Evolutionary conservation across 2,113 vertebrate genomes (phyloP), one percentile per base, ranked within the genome.

Genomic region (Ciconia maguari): DNA sequence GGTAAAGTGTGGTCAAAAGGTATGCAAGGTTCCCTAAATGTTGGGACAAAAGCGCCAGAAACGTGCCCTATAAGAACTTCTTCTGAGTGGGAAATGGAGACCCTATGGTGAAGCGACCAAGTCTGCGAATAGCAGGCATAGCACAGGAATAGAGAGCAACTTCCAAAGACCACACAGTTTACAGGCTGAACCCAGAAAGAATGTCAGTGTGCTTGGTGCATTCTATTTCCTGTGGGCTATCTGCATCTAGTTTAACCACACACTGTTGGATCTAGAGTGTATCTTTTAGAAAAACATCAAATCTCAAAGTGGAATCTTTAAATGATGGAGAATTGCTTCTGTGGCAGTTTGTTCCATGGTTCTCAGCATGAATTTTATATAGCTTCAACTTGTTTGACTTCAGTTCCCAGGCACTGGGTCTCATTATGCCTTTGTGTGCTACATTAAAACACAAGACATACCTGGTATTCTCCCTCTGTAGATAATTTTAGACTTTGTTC

Each of bases 281-380:
- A 76, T 65, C 92, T 91, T 89, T 82, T 41, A 87, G 78, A 48
- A 71, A 87, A 76, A 76, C 83, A 96, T 81, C 86, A 93, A 10
- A 81, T 94, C 84, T 95, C 82, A 9, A 54, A 69, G 49, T 48
- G 25, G 85, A 94, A 81, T 90, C 86, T 90, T 44, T 81, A 90
- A 60, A 66, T 81, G 55, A 83, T 38, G 48, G 34, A 87, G 44
- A 91, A 95, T 19, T 89, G 30, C 80, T 91, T 96, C 95, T 87
- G 83, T 55, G 82, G 79, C 55, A 92, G 79, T 77, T 74, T 92
- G 90, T 74, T 92, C 82, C 88, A 51, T 14, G 22, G 32, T 27
- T 96, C 92, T 86, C 88, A 87, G 86, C 64, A 74, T 48, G 83
- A 88, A 94, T 83, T 96, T 93, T 81, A 72, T 66, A 84, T 29